Evolutionary conservation across 2,797 vertebrate genomes (phyloP).

Genomic region (Macrochelys suwanniensis): DNA sequence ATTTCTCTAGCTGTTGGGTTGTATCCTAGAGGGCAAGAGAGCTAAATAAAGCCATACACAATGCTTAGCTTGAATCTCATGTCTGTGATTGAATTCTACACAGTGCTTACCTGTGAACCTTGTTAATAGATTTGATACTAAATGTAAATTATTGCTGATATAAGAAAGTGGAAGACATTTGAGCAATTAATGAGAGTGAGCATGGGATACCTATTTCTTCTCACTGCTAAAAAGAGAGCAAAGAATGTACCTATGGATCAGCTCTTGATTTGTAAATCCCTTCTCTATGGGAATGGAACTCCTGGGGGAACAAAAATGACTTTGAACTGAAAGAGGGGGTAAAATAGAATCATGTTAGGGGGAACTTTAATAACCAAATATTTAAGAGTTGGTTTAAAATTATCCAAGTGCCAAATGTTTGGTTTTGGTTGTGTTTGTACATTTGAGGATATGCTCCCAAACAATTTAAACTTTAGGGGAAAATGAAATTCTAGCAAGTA

Average conservation of each 20-base stretch:
- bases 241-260: not conserved
- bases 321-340: not conserved
- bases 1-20: not conserved
- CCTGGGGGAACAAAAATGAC: not conserved
- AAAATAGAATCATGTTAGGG: not conserved
- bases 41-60: not conserved
- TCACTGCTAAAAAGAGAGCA: slow-evolving; percentile 30
- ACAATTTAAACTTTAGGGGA: slow-evolving; percentile 54
- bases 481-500: slow-evolving; percentile 52
- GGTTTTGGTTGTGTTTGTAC: slow-evolving; percentile 25
- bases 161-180: slow-evolving; percentile 35
- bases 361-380: not conserved
- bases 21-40: not conserved
- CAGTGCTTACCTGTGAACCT: not conserved
- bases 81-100: not conserved
- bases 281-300: not conserved
- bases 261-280: not conserved
- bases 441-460: not conserved
- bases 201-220: slow-evolving; percentile 30
- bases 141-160: slow-evolving; percentile 50
- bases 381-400: not conserved
- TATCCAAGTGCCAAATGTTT: not conserved
- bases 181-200: slow-evolving; percentile 34
- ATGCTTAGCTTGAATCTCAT: not conserved
- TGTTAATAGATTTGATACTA: slow-evolving; percentile 45